These are phyloP conservation scores for Dynastes grantii DNA, from an alignment of 2,888 invertebrate species.

Conservation along the genomic window DNA sequence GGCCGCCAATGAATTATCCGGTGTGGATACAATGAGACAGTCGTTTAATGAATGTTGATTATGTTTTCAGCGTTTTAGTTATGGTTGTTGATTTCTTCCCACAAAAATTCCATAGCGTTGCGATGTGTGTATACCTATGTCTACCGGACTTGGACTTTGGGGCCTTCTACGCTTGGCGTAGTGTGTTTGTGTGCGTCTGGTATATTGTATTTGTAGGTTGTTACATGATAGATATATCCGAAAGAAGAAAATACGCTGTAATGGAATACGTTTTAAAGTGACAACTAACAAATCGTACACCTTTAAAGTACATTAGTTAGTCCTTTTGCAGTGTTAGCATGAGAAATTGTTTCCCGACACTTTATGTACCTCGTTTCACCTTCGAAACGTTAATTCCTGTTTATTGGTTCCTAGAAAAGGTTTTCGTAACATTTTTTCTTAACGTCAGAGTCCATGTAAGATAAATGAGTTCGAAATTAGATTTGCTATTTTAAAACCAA, in stretches of 20 bases:
- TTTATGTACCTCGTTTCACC: neutral
- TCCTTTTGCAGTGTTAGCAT: neutral
- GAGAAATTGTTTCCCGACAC: neutral
- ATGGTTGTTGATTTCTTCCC: slow-evolving; percentile 55
- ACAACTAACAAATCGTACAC: slow-evolving; percentile 36
- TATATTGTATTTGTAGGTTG: too few relatives aligned
- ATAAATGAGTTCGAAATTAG: too few relatives aligned
- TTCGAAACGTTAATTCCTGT: neutral
- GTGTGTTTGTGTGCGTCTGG: neutral
- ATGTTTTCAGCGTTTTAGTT: slow-evolving; percentile 54
- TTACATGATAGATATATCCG: neutral
- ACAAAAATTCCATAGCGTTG: slow-evolving; percentile 47
- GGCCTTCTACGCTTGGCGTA: too few relatives aligned
- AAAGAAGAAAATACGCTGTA: neutral
- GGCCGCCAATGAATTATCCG: slow-evolving; percentile 54
- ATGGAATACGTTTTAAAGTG: slow-evolving; percentile 7
- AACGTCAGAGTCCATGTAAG: neutral
- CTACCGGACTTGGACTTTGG: too few relatives aligned
- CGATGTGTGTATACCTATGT: neutral
- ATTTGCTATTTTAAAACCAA: too few relatives aligned
- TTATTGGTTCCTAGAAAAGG: too few relatives aligned
- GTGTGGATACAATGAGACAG: slow-evolving; percentile 52
- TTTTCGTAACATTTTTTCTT: neutral
- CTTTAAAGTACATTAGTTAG: slow-evolving; percentile 17
- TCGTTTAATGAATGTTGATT: slow-evolving; percentile 54